Evolutionary conservation across 2,888 invertebrate species (phyloP), one percentile per base, ranked within the genome.

Genomic region (Byasa hedistus): DNA sequence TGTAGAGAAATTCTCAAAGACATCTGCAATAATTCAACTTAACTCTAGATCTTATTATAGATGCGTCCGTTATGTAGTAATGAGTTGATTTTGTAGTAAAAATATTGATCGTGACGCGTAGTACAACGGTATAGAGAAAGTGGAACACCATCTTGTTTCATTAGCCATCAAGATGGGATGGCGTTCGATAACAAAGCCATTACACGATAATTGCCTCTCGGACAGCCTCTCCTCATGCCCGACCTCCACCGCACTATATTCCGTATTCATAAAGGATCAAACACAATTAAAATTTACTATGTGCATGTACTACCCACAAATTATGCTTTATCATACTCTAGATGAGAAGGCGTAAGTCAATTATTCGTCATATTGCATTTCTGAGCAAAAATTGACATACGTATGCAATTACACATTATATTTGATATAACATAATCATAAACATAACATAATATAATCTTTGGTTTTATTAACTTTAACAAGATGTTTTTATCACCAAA

Each of bases 151-250:
- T 69, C 75, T 75, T 69, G 78, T 83, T 86, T 83, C 79, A 84
- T 82, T 80, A 81, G 75, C 75, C 76, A 81, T 79, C 73, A 74
- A 83, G 83, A 83, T 83, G 84, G 83, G 78, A 78, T 76, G 76
- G 75, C 77, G 73, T 80, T 79, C 80, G 86, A 87, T 88, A 89
- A 86, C 79, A 79, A 86, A 83, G 81, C 80, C 81, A 88, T 87
- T 87, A 86, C 78, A 71, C 71, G 76, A 82, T 86, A 85, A 89
- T 88, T 85, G 79, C 82, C 78, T 79, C 73, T 61, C 65, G 21
- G 54, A 21, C 64, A 24, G 57, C 44, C 57, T 54, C 55, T 24
- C 21, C 44, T 10, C 21, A 48, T 59, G 67, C 70, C 63, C 69
- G 63, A 75, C 75, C 76, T 73, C n/a, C 66, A 69, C 68, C 62